Evolutionary conservation across 2,113 vertebrate species (phyloP), one percentile per base, ranked within the genome.

Genomic region (Cricetomys ansorgei): DNA sequence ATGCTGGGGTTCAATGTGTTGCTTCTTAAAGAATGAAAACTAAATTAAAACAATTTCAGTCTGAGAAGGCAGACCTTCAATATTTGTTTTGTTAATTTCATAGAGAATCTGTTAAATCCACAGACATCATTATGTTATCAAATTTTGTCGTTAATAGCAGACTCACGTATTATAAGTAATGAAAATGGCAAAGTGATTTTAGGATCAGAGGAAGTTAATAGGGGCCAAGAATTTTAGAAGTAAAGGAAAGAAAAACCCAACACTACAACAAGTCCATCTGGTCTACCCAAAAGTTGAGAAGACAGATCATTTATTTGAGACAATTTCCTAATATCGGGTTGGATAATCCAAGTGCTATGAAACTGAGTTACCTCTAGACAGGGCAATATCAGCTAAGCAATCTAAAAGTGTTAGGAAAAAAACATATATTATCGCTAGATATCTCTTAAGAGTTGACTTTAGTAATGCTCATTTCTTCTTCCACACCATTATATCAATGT

Each of bases 1-100:
- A 69, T 83, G 89, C 77, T 87, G 95, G 73, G 53, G 59, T 96
- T 7, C 62, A 95, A 91, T 69, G 62, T 37, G 83, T 73, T 27
- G 45, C 53, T 75, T 59, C 83, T 67, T 59, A 89, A 59, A 73
- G 21, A 89, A 75, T 89, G 75, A 89, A 89, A 96, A 57, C 62
- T 19, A 25, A 77, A 17, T 81, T 27, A 57, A 7, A 73, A 57
- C 43, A 59, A 89, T 21, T 5, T 34, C 25, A 8, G 55, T 70
- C 48, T 70, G 7, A 40, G 29, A 87, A 40, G 11, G 7, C 34
- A 29, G 16, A 53, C 15, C 40, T 23, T 70, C 4, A 70, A 21
- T 17, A 21, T 62, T 45, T 75, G 3, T 0, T 57, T 73, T 43
- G 8, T 75, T 89, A 10, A 43, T 29, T 88, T 57, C 59, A 45